phyloP scores from a whole-genome alignment of 1,140 invertebrate species.

The Coelopa frigida region DNA sequence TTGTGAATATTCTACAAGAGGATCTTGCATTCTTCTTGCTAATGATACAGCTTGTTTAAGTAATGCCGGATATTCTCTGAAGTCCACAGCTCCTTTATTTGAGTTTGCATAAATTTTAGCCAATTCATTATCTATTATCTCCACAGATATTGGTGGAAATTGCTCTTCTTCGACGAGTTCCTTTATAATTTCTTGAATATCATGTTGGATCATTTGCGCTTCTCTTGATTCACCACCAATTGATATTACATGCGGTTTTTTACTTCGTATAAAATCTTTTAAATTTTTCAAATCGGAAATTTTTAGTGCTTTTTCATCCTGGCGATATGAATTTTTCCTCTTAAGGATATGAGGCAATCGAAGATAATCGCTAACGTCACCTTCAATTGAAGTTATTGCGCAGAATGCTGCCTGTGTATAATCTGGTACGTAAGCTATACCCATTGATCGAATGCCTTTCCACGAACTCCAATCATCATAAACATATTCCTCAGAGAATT shows the following conservation, averaged over 20 bases:
- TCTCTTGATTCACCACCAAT: slow-evolving; percentile 87
- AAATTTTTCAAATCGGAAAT: slow-evolving; percentile 75
- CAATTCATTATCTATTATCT: slow-evolving; percentile 89
- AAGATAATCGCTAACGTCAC: slow-evolving; percentile 86
- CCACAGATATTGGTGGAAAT: slow-evolving; percentile 80
- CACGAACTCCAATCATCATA: slow-evolving; percentile 86
- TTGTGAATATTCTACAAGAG: slow-evolving; percentile 92
- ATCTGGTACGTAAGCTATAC: slow-evolving; percentile 81
- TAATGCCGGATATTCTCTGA: slow-evolving; percentile 83
- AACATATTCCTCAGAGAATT: slow-evolving; percentile 58
- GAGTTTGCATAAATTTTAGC: slow-evolving; percentile 87
- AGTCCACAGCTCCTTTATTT: slow-evolving; percentile 79
- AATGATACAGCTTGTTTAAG: slow-evolving; percentile 87
- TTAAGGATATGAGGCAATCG: slow-evolving; percentile 79
- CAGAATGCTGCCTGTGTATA: slow-evolving; percentile 78
- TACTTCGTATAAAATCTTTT: slow-evolving; percentile 77
- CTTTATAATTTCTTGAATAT: slow-evolving; percentile 70
- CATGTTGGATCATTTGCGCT: slow-evolving; percentile 76
- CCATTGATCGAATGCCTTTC: slow-evolving; percentile 80
- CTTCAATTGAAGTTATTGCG: slow-evolving; percentile 78
- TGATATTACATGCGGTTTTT: slow-evolving; percentile 90
- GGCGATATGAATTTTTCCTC: slow-evolving; percentile 65
- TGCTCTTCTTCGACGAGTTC: slow-evolving; percentile 77
- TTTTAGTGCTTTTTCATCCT: slow-evolving; percentile 63
- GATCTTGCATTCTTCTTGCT: slow-evolving; percentile 88